phyloP scores from a whole-genome alignment of 92 coral and sea anemone species.

The Metridium senile region DNA sequence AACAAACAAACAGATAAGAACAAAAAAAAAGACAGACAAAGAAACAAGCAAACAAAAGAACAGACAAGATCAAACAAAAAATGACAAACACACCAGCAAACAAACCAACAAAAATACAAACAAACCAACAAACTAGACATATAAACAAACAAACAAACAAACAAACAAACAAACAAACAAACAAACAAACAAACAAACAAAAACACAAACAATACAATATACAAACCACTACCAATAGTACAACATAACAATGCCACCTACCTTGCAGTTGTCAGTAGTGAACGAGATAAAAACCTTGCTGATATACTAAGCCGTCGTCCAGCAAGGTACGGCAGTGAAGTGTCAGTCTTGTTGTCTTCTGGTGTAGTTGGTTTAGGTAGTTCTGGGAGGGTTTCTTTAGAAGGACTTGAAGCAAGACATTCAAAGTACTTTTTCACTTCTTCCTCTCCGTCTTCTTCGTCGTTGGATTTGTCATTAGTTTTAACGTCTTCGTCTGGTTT shows the following conservation, averaged over 20 bases:
- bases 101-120: background rate
- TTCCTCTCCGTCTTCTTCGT: conserved; percentile 73
- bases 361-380: conserved; percentile 5
- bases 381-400: conserved; percentile 56
- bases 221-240: background rate
- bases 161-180: background rate
- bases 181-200: background rate
- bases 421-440: conserved; percentile 78
- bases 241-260: conserved; percentile 5
- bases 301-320: conserved; percentile 90
- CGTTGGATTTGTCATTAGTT: conserved; percentile 31
- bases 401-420: conserved; percentile 80
- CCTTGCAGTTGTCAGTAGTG: conserved; percentile 64
- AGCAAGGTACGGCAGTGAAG: conserved; percentile 31
- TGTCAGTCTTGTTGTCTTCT: conserved; percentile 23
- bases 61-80: too few species aligned
- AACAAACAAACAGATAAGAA: background rate
- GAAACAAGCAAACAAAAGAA: background rate
- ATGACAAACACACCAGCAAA: too few species aligned
- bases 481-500: conserved; percentile 21
- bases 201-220: background rate
- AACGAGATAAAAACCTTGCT: conserved; percentile 86
- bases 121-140: background rate
- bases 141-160: background rate
- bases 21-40: background rate